Evolutionary conservation across 2,113 vertebrate species (phyloP).

Genomic region (Otis tarda): DNA sequence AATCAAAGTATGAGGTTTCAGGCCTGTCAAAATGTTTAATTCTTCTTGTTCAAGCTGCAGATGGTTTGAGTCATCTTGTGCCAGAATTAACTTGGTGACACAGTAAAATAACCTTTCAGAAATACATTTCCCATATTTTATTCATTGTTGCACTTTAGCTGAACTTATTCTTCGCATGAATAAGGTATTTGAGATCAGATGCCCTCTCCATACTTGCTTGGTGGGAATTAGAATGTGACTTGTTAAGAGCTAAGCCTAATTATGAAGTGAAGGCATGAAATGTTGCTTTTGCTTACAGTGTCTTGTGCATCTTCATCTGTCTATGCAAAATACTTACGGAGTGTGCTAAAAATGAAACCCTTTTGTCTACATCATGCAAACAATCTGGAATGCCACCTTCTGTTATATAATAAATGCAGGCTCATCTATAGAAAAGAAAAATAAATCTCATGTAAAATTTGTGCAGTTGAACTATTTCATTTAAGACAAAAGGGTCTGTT

Average conservation of each 20-base stretch:
- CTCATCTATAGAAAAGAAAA: not conserved
- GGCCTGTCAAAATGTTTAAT: constrained; percentile 73
- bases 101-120: constrained; percentile 73
- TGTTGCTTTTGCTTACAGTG: constrained; percentile 49
- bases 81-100: constrained; percentile 75
- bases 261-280: constrained; percentile 50
- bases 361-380: constrained; percentile 48
- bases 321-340: constrained; percentile 42
- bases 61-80: constrained; percentile 73
- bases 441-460: not conserved
- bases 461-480: not conserved
- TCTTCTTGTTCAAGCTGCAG: constrained; percentile 70
- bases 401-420: constrained; percentile 27
- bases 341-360: constrained; percentile 45
- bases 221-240: constrained; percentile 63
- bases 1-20: constrained; percentile 69
- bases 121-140: constrained; percentile 72
- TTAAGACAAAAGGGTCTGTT: not conserved
- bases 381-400: constrained; percentile 58
- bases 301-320: constrained; percentile 45
- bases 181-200: constrained; percentile 66
- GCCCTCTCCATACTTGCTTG: constrained; percentile 55
- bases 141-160: constrained; percentile 73
- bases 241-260: constrained; percentile 55
- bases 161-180: constrained; percentile 74